These are phyloP conservation scores for Pristionchus fissidentatus DNA, from an alignment of 2,888 invertebrate species.

Conservation along the genomic window DNA sequence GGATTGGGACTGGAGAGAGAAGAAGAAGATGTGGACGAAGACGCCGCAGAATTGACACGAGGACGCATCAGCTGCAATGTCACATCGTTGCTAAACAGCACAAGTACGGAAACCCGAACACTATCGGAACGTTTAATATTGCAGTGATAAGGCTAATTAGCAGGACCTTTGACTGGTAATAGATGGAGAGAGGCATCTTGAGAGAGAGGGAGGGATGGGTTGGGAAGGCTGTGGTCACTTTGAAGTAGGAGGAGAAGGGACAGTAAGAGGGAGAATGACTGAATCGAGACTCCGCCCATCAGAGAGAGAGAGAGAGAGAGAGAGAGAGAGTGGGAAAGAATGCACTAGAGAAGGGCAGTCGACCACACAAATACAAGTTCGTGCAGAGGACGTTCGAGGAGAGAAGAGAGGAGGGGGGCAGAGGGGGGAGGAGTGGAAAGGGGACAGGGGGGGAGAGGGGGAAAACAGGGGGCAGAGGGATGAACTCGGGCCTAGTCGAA, in stretches of 20 bases:
- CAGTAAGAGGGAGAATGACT: not conserved
- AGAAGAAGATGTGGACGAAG: slow-evolving; percentile 20
- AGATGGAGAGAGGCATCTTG: slow-evolving; percentile 27
- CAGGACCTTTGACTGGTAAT: slow-evolving; percentile 13
- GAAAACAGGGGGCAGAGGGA: slow-evolving; percentile 15
- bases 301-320: not conserved
- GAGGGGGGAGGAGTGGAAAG: not conserved
- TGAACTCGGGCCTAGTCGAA: not conserved
- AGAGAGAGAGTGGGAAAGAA: not conserved
- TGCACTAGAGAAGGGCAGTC: not conserved
- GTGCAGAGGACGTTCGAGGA: not conserved
- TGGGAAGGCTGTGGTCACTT: not conserved
- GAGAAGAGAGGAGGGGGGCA: too few species aligned
- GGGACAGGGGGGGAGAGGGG: not conserved
- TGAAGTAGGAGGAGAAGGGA: not conserved
- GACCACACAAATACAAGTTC: not conserved
- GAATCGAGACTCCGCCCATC: slow-evolving; percentile 5
- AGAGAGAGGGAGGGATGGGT: not conserved
- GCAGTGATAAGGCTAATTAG: not conserved
- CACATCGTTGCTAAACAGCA: not conserved
- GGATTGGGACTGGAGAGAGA: slow-evolving; percentile 34
- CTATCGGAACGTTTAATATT: not conserved
- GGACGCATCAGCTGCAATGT: slow-evolving; percentile 41
- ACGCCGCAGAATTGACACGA: slow-evolving; percentile 27
- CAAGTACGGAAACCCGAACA: not conserved